Conservation (phyloP, 2,113 vertebrate genomes). For the Aldabrachelys gigantea region DNA sequence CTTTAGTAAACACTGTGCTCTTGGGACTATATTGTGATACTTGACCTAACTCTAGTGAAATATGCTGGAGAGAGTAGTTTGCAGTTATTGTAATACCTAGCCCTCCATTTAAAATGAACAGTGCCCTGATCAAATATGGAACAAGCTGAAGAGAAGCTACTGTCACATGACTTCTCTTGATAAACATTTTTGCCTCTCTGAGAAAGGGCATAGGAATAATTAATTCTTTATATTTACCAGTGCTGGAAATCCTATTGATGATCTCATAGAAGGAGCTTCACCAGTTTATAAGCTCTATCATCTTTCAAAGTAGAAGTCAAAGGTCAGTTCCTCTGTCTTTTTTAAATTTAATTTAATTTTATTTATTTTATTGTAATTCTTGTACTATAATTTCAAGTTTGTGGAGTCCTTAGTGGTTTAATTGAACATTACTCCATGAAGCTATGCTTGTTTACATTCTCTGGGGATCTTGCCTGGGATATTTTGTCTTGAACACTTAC, state of each 20-base stretch:
- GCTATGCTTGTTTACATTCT: neutral
- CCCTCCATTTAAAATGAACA: neutral
- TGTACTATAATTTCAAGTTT: neutral
- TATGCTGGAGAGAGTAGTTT: neutral
- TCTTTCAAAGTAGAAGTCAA: constrained; percentile 12
- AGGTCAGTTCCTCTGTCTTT: neutral
- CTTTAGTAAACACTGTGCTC: neutral
- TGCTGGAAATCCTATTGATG: constrained; percentile 10
- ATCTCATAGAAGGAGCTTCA: neutral
- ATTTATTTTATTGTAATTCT: neutral
- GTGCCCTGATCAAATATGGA: neutral
- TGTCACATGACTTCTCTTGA: neutral
- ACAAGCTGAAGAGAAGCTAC: neutral
- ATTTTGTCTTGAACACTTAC: neutral
- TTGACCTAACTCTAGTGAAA: neutral
- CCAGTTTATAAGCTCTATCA: constrained; percentile 15
- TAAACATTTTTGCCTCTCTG: neutral
- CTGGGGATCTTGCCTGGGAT: neutral
- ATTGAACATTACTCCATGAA: neutral
- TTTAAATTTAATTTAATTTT: neutral
- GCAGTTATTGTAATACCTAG: neutral
- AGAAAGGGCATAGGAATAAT: neutral
- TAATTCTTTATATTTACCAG: constrained; percentile 22
- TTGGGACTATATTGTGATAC: neutral
- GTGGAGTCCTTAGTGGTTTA: neutral